Percentiles rank a stretch among this genome's conserved stretches.
Conservation (phyloP, 1,140 invertebrate species). For the Drosophila aff. region DNA sequence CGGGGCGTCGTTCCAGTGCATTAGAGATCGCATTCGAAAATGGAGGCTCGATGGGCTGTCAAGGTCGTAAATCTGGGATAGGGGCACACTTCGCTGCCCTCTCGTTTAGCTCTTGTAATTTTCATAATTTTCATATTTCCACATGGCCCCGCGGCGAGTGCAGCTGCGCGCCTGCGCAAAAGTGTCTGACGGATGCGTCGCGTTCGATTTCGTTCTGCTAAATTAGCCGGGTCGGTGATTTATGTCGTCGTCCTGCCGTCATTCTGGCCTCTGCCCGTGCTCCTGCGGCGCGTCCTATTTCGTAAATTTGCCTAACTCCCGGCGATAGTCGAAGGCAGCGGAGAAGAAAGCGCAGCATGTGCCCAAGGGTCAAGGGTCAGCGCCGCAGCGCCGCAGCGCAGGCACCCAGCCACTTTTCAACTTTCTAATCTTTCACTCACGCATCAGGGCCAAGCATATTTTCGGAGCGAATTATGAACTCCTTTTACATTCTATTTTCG, state of each 20-base stretch:
- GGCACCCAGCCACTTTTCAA: conserved; percentile 48
- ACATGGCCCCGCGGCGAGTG: conserved; percentile 29
- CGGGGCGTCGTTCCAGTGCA: conserved; percentile 68
- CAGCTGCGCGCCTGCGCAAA: conserved; percentile 73
- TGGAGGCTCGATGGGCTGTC: conserved; percentile 65
- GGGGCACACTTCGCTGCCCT: conserved; percentile 32
- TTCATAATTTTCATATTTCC: conserved; percentile 76
- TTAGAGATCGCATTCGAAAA: conserved; percentile 57
- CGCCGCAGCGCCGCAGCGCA: conserved; percentile 2
- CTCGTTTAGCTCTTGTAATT: conserved; percentile 33
- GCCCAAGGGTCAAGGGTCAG: conserved; percentile 36
- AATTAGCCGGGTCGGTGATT: conserved; percentile 71
- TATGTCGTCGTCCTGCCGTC: conserved; percentile 59
- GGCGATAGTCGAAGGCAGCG: conserved; percentile 9
- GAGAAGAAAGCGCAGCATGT: conserved; percentile 49
- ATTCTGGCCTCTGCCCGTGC: conserved; percentile 21
- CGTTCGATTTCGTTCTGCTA: conserved; percentile 73
- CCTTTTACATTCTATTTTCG: conserved; percentile 68
- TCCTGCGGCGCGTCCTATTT: conserved; percentile 64
- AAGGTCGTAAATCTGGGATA: conserved; percentile 71
- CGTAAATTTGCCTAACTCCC: conserved; percentile 74
- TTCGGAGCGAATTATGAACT: conserved; percentile 68
- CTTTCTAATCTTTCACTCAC: conserved; percentile 58
- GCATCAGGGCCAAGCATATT: conserved; percentile 34
- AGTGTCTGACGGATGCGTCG: conserved; percentile 67